These are phyloP conservation scores for Xiphydria camelus DNA, from an alignment of 2,888 invertebrate genomes.

Conservation along the genomic window DNA sequence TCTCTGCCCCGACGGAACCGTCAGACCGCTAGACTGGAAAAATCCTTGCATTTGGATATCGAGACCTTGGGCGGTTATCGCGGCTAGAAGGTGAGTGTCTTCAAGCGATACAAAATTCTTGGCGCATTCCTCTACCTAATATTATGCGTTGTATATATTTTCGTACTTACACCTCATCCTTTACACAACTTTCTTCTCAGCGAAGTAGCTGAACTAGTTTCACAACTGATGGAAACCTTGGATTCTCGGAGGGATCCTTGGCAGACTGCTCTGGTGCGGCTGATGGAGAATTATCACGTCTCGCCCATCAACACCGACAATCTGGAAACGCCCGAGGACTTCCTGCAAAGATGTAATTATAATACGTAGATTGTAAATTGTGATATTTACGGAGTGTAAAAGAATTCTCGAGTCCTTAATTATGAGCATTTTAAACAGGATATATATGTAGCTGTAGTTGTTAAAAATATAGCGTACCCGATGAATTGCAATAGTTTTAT, in stretches of 20 bases:
- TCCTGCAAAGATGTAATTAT: slow-evolving; percentile 61
- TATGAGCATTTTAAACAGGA: too few relatives aligned
- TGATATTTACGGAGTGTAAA: background rate
- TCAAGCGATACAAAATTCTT: background rate
- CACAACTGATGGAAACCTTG: slow-evolving; percentile 59
- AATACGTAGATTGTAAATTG: background rate
- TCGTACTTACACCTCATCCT: slow-evolving; percentile 2
- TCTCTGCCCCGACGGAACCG: slow-evolving; percentile 76
- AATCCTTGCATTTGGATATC: slow-evolving; percentile 78
- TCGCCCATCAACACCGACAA: slow-evolving; percentile 55
- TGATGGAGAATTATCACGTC: slow-evolving; percentile 66
- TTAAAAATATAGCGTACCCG: too few relatives aligned
- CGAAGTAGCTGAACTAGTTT: slow-evolving; percentile 58
- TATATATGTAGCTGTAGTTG: too few relatives aligned
- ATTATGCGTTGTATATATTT: slow-evolving; percentile 2
- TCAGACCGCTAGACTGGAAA: slow-evolving; percentile 62
- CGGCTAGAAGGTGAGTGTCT: slow-evolving; percentile 64
- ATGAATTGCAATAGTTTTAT: too few relatives aligned
- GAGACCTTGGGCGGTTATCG: slow-evolving; percentile 77
- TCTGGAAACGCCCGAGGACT: slow-evolving; percentile 67
- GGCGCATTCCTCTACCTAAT: background rate
- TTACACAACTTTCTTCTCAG: slow-evolving; percentile 41
- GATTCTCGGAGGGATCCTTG: slow-evolving; percentile 55
- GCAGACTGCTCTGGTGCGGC: slow-evolving; percentile 65
- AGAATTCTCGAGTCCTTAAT: too few relatives aligned